Percentiles rank a stretch among this genome's conserved stretches.
phyloP scores from a whole-genome alignment of 2,888 invertebrate species.

The Drosophila parthenogenetica region DNA sequence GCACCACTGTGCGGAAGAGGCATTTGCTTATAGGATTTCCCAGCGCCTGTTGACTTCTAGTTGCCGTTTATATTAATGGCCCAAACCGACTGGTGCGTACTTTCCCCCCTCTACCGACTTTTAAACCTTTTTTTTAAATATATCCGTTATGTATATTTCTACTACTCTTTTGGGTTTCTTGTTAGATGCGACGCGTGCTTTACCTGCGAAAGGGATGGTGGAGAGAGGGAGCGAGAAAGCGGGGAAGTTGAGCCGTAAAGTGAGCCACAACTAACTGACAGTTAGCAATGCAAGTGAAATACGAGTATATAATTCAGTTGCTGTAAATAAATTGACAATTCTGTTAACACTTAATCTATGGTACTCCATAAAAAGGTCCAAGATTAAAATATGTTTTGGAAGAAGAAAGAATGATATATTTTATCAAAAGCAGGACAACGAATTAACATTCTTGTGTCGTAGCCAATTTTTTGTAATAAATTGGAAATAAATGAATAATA shows the following conservation, averaged over 20 bases:
- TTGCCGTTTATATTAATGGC: constrained; percentile 71
- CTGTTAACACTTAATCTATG: background rate
- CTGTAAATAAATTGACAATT: background rate
- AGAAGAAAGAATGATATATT: too few species aligned
- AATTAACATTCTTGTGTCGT: too few species aligned
- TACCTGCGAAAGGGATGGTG: background rate
- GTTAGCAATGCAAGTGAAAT: constrained; percentile 3
- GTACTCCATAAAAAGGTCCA: too few species aligned
- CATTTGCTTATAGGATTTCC: constrained; percentile 68
- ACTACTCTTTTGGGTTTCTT: constrained; percentile 11
- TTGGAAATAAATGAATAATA: too few species aligned
- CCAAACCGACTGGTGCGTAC: constrained; percentile 21
- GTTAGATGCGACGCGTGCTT: constrained; percentile 21
- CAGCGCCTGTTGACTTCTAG: constrained; percentile 72
- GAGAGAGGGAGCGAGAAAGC: too few species aligned
- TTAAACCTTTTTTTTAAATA: constrained; percentile 6
- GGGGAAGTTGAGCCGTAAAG: background rate
- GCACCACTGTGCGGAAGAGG: constrained; percentile 36
- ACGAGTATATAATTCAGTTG: constrained; percentile 8
- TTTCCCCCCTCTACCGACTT: constrained; percentile 7
- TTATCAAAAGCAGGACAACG: too few species aligned
- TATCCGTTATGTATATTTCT: constrained; percentile 1
- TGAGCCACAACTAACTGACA: background rate
- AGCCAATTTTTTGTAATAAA: too few species aligned
- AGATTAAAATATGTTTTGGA: too few species aligned